Conservation (phyloP, 2,888 invertebrate species). For the Volucella bombylans region DNA sequence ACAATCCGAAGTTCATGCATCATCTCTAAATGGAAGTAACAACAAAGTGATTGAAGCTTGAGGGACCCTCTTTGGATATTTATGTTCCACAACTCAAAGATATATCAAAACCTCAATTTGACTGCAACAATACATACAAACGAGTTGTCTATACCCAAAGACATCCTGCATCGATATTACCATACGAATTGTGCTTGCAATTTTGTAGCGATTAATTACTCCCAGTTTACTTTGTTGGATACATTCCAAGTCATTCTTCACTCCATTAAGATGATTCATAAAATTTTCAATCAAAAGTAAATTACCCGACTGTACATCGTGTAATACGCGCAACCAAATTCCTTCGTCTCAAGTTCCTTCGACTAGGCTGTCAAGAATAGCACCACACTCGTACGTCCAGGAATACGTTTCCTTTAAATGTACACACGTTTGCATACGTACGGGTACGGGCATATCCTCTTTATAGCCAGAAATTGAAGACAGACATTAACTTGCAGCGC, state of each 20-base stretch:
- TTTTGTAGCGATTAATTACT: too few species aligned
- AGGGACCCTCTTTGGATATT: too few species aligned
- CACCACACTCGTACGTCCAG: constrained; percentile 14
- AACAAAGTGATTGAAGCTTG: too few species aligned
- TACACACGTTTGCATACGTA: constrained; percentile 8
- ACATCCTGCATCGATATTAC: too few species aligned
- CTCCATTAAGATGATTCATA: constrained; percentile 27
- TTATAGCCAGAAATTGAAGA: constrained; percentile 51
- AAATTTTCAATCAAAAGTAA: constrained; percentile 49
- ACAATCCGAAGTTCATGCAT: too few species aligned
- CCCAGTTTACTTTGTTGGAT: too few species aligned
- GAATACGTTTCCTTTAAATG: constrained; percentile 36
- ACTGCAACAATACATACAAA: too few species aligned
- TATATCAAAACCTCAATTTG: too few species aligned
- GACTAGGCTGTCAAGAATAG: constrained; percentile 4
- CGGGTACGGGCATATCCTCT: background rate
- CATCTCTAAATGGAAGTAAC: too few species aligned
- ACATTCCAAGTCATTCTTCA: constrained; percentile 16
- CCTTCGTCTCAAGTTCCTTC: constrained; percentile 22
- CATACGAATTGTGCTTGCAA: too few species aligned
- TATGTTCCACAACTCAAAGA: too few species aligned
- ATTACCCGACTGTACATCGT: constrained; percentile 40
- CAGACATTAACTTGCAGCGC: constrained; percentile 46
- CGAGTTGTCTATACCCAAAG: too few species aligned
- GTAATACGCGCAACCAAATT: constrained; percentile 45